A percentile compares a stretch with the other conserved stretches of the same genome.
These are phyloP conservation scores for Halichoerus grypus DNA, from an alignment of 2,113 vertebrate genomes.

Conservation along the genomic window DNA sequence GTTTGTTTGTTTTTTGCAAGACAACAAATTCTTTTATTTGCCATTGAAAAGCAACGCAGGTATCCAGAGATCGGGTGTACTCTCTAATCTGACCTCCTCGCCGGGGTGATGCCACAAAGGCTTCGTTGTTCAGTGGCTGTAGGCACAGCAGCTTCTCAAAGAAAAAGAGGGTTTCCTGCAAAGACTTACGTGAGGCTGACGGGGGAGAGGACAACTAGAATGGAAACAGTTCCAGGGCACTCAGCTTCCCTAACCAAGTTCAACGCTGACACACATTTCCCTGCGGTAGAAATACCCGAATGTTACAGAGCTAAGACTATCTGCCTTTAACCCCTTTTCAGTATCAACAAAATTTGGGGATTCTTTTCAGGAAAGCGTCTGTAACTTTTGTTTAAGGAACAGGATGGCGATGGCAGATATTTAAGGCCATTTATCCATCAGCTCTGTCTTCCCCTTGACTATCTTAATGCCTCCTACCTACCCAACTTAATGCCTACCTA, in stretches of 20 bases:
- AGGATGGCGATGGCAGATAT: rapidly evolving
- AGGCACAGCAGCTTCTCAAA: background rate
- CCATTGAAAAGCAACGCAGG: background rate
- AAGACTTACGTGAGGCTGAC: background rate
- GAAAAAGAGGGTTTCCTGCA: background rate
- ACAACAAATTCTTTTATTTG: slow-evolving; percentile 65
- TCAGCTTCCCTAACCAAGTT: background rate
- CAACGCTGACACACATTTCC: rapidly evolving
- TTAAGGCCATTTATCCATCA: background rate
- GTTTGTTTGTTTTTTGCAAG: background rate
- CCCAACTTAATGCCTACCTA: background rate
- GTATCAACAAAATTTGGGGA: background rate
- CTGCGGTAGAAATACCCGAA: background rate
- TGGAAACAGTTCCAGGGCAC: background rate
- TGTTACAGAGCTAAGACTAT: rapidly evolving
- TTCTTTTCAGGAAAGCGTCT: background rate
- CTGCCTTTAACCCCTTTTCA: background rate
- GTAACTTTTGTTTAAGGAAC: background rate
- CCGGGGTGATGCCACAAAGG: rapidly evolving
- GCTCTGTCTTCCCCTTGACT: background rate
- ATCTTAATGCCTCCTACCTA: background rate
- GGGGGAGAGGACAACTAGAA: background rate
- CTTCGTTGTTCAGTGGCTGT: rapidly evolving
- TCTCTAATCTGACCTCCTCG: background rate
- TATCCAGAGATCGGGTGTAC: background rate